A percentile compares a stretch with the other conserved stretches of the same genome.
Conservation (phyloP, 1,140 invertebrate genomes). For the Leptinotarsa defecta region DNA sequence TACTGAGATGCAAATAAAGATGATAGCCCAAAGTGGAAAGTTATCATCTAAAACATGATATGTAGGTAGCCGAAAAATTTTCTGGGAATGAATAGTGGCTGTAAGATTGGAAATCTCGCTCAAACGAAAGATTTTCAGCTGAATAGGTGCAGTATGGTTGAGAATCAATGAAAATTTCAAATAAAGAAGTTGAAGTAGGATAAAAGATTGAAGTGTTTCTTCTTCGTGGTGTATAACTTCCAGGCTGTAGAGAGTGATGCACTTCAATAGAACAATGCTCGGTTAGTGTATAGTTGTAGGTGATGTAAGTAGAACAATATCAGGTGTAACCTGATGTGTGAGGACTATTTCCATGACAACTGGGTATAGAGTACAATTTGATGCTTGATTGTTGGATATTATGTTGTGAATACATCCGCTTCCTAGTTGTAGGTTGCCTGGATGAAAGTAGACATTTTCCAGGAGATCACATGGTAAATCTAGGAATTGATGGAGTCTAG, state of each 20-base stretch:
- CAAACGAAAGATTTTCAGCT: neutral
- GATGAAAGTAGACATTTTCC: neutral
- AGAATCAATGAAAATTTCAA: neutral
- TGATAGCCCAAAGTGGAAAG: no score
- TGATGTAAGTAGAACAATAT: neutral
- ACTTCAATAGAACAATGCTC: neutral
- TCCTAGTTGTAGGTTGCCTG: no score
- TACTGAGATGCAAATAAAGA: no score
- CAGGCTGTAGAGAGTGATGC: neutral
- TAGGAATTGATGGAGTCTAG: neutral
- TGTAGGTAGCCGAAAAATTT: neutral
- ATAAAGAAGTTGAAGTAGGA: neutral
- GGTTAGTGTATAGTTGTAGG: neutral
- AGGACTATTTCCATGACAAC: neutral
- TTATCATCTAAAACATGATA: no score
- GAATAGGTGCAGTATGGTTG: neutral
- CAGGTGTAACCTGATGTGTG: neutral
- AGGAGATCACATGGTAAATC: neutral
- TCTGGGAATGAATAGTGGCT: neutral
- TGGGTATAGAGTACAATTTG: neutral
- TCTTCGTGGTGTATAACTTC: neutral
- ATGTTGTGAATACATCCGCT: no score
- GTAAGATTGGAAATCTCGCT: neutral
- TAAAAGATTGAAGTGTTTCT: neutral
- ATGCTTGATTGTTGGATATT: neutral